Conservation (phyloP, 2,888 invertebrate species). For the Hylaea fasciaria region DNA sequence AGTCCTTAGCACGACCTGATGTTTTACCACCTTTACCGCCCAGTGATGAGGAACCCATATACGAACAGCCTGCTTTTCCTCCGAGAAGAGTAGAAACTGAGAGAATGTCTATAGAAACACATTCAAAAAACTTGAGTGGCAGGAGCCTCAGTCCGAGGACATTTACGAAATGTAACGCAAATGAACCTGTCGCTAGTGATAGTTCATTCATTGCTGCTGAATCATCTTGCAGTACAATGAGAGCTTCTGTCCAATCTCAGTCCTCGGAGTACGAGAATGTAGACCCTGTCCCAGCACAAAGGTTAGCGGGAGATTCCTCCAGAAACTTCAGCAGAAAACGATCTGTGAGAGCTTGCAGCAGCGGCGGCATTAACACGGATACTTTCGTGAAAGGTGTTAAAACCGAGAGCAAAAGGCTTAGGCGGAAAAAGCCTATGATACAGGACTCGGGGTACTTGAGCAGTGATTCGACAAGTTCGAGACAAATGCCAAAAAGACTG, state of each 20-base stretch:
- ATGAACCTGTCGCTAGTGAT: constrained; percentile 52
- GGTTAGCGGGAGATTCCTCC: constrained; percentile 51
- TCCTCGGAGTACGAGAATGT: constrained; percentile 81
- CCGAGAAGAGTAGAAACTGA: constrained; percentile 80
- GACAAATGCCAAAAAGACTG: constrained; percentile 71
- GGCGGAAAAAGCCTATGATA: constrained; percentile 73
- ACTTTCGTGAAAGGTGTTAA: constrained; percentile 71
- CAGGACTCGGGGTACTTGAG: constrained; percentile 94
- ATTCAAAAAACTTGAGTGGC: constrained; percentile 88
- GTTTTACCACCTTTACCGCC: constrained; percentile 87
- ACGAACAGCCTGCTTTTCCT: constrained; percentile 85
- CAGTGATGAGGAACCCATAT: constrained; percentile 81
- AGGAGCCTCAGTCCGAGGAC: constrained; percentile 85
- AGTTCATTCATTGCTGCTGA: constrained; percentile 56
- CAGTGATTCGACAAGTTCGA: constrained; percentile 88
- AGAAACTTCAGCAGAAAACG: constrained; percentile 60
- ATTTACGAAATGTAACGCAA: constrained; percentile 59
- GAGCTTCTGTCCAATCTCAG: constrained; percentile 81
- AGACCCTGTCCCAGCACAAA: constrained; percentile 48
- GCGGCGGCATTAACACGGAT: constrained; percentile 63
- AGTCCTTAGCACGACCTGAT: constrained; percentile 86
- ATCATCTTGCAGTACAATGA: constrained; percentile 69
- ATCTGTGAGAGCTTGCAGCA: constrained; percentile 46
- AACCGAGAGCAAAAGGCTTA: constrained; percentile 62
- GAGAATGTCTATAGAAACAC: constrained; percentile 63